Percentiles rank a stretch among this genome's conserved stretches.
Conservation (phyloP, 1,140 invertebrate species). For the Calliphora vicina region DNA sequence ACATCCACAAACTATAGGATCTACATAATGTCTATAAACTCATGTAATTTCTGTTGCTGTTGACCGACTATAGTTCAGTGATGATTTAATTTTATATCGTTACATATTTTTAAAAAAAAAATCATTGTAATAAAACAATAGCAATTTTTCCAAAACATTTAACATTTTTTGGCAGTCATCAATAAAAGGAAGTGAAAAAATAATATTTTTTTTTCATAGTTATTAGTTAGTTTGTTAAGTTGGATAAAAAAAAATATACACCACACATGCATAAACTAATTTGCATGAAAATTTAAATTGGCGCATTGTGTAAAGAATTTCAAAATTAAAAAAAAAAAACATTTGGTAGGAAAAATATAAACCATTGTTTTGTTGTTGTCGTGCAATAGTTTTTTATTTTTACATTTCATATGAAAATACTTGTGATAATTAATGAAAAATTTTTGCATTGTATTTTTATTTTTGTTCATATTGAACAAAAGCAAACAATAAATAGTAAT, state of each 20-base stretch:
- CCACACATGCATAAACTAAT: neutral
- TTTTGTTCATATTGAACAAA: neutral
- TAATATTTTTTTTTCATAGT: no score
- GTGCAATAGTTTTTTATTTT: neutral
- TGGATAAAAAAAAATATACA: no score
- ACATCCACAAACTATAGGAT: no score
- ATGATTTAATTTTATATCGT: no score
- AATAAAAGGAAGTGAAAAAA: neutral
- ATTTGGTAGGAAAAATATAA: neutral
- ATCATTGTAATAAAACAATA: neutral
- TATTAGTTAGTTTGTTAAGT: no score
- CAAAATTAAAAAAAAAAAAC: neutral
- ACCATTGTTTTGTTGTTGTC: neutral
- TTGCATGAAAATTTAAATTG: neutral
- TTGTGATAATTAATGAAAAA: slow-evolving; percentile 6
- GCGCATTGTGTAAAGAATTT: neutral
- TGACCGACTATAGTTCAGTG: no score
- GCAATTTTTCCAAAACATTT: neutral
- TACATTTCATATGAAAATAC: neutral
- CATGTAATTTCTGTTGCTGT: no score
- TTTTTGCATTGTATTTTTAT: neutral
- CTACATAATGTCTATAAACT: no score
- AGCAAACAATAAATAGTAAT: slow-evolving; percentile 8
- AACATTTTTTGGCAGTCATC: slow-evolving; percentile 9
- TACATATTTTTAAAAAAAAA: no score